Conservation (phyloP, 2,888 invertebrate species). For the Barypeithes pellucidus region DNA sequence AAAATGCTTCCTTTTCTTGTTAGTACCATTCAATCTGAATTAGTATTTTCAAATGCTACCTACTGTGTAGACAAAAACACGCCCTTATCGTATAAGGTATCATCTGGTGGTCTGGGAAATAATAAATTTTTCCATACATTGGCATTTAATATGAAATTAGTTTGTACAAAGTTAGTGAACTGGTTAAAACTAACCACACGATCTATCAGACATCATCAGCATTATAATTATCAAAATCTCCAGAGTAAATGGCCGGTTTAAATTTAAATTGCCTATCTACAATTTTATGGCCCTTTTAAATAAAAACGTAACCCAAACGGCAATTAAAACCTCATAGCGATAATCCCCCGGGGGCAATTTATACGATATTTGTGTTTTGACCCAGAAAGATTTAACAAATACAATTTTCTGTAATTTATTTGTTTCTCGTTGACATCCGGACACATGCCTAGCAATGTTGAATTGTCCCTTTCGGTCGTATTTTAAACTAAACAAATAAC, state of each 20-base stretch:
- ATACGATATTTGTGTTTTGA: conserved; percentile 15
- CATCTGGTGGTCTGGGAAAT: no score
- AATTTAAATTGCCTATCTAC: conserved; percentile 3
- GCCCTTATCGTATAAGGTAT: no score
- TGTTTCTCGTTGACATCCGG: conserved; percentile 2
- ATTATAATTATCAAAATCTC: conserved; percentile 2
- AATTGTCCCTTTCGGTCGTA: not conserved
- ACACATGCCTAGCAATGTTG: not conserved
- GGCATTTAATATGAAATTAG: no score
- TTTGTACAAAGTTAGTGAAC: not conserved
- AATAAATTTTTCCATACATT: no score
- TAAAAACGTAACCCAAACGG: conserved; percentile 1
- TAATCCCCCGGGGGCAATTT: conserved; percentile 7
- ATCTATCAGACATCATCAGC: not conserved
- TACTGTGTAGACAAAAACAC: no score
- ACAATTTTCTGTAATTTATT: conserved; percentile 17
- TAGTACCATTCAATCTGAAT: no score
- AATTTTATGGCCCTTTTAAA: conserved; percentile 1
- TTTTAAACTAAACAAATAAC: conserved; percentile 9
- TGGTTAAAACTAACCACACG: not conserved
- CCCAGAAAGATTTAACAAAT: not conserved
- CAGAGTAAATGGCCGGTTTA: not conserved
- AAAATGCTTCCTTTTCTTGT: no score
- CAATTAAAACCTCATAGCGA: conserved; percentile 12
- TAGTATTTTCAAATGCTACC: no score